Base-by-base conservation (phyloP, 2,888 invertebrate genomes). In the Eristalis pertinax region DNA sequence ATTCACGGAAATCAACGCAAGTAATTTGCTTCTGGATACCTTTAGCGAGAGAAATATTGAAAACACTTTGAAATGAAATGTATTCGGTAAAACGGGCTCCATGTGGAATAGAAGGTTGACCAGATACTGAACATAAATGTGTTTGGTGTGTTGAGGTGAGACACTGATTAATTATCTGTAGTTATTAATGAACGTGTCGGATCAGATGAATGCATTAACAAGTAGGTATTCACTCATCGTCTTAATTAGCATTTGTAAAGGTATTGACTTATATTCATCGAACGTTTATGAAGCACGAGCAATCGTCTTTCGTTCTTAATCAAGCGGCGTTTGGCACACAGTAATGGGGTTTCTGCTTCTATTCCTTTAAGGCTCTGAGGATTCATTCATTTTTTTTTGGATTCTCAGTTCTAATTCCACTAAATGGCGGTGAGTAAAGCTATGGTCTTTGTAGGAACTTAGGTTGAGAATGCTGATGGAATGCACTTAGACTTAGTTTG, bases 151-250 rank as follows among this genome's bases (percentile, higher is more conserved):
- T 24, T 1, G 68, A 62, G 22, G 3, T 19, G 1, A 29, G 22
- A 41, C 13, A 50, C 32, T 69, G 81, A 81, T 75, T 75, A 60
- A 81, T 81, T 75, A 43, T 26, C 19, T 24, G 35, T 60, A n/a
- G n/a, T 35, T 11, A 26, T 79, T 38, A 63, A 43, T 35, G 19
- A 7, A 64, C 22, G 7, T 19, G 15, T 43, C 43, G 1, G 1
- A 19, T 50, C 19, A 1, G 50, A 19, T 19, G 50, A 1, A 0
- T 50, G n/a, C n/a, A 50, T 50, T 50, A 1, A 19, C 3, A 19
- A 50, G 50, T 50, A n/a, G 50, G 50, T 19, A 50, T 19, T n/a
- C 19, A 19, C 7, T 7, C n/a, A 19, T 50, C 19, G 43, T 19
- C n/a, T n/a, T 50, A 50, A 50, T 50, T 50, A 8, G 19, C 50